Evolutionary conservation across 2,113 vertebrate genomes (phyloP).

Genomic region (Strix aluco): DNA sequence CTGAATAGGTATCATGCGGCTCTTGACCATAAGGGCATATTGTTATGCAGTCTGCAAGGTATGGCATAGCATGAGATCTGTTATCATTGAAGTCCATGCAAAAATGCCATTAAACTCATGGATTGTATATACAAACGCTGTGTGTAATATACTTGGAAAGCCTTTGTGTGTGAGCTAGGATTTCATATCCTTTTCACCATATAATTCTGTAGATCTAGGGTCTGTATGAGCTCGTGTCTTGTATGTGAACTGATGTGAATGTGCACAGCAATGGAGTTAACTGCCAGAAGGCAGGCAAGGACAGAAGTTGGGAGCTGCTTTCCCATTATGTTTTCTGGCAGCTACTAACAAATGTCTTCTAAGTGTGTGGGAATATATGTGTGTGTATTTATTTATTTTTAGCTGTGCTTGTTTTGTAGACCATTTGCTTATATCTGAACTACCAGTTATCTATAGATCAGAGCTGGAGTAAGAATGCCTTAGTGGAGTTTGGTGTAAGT

Average conservation of each 20-base stretch:
- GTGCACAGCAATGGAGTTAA: neutral
- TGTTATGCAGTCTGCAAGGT: neutral
- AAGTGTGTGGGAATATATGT: neutral
- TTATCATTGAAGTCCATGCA: neutral
- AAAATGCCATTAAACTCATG: neutral
- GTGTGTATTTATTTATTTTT: neutral
- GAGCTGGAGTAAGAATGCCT: neutral
- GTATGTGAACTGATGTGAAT: neutral
- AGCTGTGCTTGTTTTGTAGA: neutral
- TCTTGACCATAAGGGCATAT: neutral
- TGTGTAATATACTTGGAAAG: neutral
- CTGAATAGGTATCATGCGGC: fast-evolving
- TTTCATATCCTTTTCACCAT: neutral
- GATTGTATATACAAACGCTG: neutral
- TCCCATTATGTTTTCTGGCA: neutral
- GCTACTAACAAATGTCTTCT: neutral
- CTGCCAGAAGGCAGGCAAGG: neutral
- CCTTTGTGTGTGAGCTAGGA: neutral
- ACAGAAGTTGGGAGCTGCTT: neutral
- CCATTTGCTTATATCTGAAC: neutral
- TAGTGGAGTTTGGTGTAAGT: neutral
- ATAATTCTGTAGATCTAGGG: neutral
- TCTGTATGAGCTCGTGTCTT: neutral
- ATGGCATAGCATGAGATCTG: neutral
- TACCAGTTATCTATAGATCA: neutral